These are phyloP conservation scores for Oreotragus oreotragus DNA, from an alignment of 2,113 vertebrate genomes.

Conservation along the genomic window DNA sequence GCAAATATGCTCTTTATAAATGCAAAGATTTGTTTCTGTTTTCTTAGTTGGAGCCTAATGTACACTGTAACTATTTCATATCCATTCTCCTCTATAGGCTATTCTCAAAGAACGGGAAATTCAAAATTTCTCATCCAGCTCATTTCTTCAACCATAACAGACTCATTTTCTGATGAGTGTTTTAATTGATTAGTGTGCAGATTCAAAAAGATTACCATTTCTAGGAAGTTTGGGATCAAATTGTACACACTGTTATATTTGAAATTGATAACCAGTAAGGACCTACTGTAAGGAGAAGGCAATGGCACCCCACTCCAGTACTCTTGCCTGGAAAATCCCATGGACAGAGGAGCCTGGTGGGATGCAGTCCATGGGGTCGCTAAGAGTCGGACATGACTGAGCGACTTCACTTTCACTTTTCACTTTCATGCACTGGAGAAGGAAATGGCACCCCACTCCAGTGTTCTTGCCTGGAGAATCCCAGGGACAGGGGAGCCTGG, in stretches of 20 bases:
- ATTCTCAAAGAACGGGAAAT: neutral
- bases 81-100: neutral
- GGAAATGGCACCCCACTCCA: too few relatives aligned
- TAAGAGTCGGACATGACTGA: too few relatives aligned
- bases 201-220: neutral
- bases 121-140: neutral
- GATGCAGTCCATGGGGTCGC: too few relatives aligned
- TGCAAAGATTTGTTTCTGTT: neutral
- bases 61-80: neutral
- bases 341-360: too few relatives aligned
- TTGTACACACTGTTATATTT: neutral
- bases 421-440: too few relatives aligned
- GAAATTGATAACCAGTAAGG: neutral
- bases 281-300: neutral
- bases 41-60: neutral
- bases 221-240: neutral
- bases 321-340: too few relatives aligned
- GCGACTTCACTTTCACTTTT: too few relatives aligned
- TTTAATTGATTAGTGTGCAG: neutral
- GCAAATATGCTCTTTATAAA: neutral
- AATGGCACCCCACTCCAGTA: too few relatives aligned
- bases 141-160: neutral
- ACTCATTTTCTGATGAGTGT: neutral
- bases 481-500: too few relatives aligned
- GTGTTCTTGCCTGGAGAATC: too few relatives aligned